A percentile compares a stretch with the other conserved stretches of the same genome.
Conservation (phyloP, 2,888 invertebrate genomes). For the Lasiommata megera region DNA sequence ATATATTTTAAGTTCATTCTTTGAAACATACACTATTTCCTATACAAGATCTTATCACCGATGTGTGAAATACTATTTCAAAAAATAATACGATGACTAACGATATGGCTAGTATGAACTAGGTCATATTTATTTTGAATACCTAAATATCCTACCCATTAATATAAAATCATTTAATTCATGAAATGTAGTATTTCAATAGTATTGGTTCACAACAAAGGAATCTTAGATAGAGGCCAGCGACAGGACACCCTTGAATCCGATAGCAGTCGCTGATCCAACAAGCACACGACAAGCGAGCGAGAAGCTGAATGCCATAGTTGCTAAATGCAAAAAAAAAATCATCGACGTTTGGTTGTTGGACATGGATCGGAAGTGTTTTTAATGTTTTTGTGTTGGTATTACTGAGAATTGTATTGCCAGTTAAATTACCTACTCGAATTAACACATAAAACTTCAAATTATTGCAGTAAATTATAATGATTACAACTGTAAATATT, state of each 20-base stretch:
- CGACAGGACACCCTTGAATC: slow-evolving; percentile 35
- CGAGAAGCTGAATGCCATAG: slow-evolving; percentile 27
- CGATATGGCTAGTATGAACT: neutral
- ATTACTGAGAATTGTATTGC: neutral
- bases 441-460: neutral
- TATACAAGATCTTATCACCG: slow-evolving; percentile 6
- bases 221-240: slow-evolving; percentile 43
- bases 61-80: slow-evolving; percentile 1
- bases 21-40: slow-evolving; percentile 22
- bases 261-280: slow-evolving; percentile 41
- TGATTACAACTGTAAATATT: neutral
- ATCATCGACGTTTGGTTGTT: neutral
- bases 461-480: neutral
- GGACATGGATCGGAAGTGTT: neutral
- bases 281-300: slow-evolving; percentile 45
- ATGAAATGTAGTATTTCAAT: slow-evolving; percentile 9
- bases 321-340: too few species aligned
- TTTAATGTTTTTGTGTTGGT: neutral
- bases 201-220: slow-evolving; percentile 23
- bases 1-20: slow-evolving; percentile 16
- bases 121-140: neutral
- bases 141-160: slow-evolving; percentile 4
- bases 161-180: neutral
- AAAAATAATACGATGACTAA: neutral
- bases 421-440: neutral